These are phyloP conservation scores for Lycopodina hypogea DNA, from an alignment of 37 sponge, comb jelly and placozoan genomes.

Conservation along the genomic window DNA sequence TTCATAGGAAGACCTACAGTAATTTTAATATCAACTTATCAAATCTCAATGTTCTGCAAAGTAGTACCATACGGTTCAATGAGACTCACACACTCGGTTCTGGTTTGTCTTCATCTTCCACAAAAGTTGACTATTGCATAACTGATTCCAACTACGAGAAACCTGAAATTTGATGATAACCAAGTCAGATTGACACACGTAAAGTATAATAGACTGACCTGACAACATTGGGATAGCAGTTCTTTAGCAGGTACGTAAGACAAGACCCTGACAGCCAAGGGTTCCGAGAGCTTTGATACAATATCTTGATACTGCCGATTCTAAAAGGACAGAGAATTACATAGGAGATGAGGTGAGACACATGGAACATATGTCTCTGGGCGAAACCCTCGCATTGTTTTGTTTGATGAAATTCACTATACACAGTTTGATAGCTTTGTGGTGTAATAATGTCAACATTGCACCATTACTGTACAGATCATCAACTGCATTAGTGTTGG, in stretches of 20 bases:
- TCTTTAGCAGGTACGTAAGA: conserved; percentile 49
- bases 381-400: too few species aligned
- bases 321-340: conserved; percentile 3
- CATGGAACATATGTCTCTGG: too few species aligned
- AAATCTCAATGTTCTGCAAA: neutral
- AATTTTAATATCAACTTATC: neutral
- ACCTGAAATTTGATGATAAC: conserved; percentile 22
- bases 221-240: conserved; percentile 30
- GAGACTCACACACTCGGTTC: conserved; percentile 19
- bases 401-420: too few species aligned
- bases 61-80: neutral
- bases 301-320: conserved; percentile 49
- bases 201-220: conserved; percentile 26
- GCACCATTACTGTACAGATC: too few species aligned
- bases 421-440: too few species aligned
- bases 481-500: too few species aligned
- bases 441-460: too few species aligned
- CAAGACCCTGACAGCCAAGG: conserved; percentile 20
- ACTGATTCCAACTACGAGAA: conserved; percentile 35
- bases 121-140: conserved; percentile 42
- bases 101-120: conserved; percentile 37
- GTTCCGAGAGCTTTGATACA: conserved; percentile 36
- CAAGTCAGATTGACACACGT: neutral
- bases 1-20: conserved; percentile 47
- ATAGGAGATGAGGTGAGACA: neutral